Conservation (phyloP, 30 jellyfish, hydroid and myxozoan species). For the Cassiopea xamachana region DNA sequence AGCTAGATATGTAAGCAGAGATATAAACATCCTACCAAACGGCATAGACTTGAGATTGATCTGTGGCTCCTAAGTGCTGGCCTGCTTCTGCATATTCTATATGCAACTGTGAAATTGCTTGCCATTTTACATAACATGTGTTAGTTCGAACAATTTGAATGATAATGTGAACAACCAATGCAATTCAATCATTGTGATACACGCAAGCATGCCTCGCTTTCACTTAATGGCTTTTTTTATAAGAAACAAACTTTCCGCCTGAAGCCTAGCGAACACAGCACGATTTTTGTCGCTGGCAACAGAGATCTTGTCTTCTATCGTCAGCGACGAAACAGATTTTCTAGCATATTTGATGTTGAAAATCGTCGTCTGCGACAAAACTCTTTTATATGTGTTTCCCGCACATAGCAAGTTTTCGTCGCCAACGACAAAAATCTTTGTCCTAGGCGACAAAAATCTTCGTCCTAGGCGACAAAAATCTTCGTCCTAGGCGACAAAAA, state of each 20-base stretch:
- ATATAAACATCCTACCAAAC: neutral
- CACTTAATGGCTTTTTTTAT: neutral
- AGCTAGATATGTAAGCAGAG: neutral
- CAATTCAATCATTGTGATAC: neutral
- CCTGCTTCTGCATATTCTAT: neutral
- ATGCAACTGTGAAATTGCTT: conserved; percentile 1
- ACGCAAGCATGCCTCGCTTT: neutral
- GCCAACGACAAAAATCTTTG: no score
- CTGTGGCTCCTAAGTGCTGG: neutral
- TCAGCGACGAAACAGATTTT: no score
- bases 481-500: no score
- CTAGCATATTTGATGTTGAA: no score
- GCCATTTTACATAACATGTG: conserved; percentile 16
- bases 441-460: no score
- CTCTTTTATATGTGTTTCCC: no score
- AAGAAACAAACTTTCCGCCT: neutral
- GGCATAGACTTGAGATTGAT: neutral
- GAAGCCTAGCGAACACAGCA: neutral
- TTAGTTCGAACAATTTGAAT: neutral
- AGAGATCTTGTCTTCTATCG: no score
- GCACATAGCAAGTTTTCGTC: no score
- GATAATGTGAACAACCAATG: conserved; percentile 2
- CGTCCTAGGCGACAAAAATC: no score
- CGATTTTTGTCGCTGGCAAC: no score
- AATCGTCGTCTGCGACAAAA: no score